Conservation (phyloP, 1,140 invertebrate genomes). For the Orius insidiosus region DNA sequence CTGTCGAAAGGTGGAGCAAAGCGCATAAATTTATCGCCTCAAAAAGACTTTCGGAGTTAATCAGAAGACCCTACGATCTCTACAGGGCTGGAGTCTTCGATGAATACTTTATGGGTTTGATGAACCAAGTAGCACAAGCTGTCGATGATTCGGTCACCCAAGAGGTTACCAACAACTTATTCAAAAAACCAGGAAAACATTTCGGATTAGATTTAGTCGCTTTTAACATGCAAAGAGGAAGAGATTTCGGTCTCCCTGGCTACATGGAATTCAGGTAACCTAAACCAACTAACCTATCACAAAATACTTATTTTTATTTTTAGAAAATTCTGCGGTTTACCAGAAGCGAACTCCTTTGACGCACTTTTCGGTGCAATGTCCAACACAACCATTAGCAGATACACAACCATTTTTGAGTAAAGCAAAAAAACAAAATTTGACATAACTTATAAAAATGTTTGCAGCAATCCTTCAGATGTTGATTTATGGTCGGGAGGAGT, state of each 20-base stretch:
- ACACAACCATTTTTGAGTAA: constrained; percentile 57
- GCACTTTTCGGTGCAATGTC: constrained; percentile 75
- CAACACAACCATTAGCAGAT: constrained; percentile 68
- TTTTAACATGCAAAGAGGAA: constrained; percentile 84
- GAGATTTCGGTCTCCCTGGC: constrained; percentile 80
- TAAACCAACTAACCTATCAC: constrained; percentile 2
- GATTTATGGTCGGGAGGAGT: constrained; percentile 89
- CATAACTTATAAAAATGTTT: neutral
- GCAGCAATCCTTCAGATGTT: constrained; percentile 64
- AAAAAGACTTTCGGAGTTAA: constrained; percentile 71
- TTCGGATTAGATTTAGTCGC: constrained; percentile 85
- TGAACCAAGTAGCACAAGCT: constrained; percentile 87
- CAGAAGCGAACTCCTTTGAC: constrained; percentile 60
- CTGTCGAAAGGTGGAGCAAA: constrained; percentile 82
- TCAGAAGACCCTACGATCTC: constrained; percentile 74
- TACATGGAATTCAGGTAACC: constrained; percentile 65
- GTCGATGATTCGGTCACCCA: constrained; percentile 89
- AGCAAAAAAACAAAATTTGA: too few relatives aligned
- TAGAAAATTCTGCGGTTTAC: constrained; percentile 76
- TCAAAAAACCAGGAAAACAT: constrained; percentile 69
- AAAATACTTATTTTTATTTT: neutral
- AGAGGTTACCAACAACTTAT: constrained; percentile 78
- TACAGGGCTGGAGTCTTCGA: constrained; percentile 80
- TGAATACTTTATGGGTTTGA: constrained; percentile 80
- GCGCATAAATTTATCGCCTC: constrained; percentile 85